These are phyloP conservation scores for Rapana venosa DNA, from an alignment of 2,888 invertebrate genomes.

Conservation along the genomic window DNA sequence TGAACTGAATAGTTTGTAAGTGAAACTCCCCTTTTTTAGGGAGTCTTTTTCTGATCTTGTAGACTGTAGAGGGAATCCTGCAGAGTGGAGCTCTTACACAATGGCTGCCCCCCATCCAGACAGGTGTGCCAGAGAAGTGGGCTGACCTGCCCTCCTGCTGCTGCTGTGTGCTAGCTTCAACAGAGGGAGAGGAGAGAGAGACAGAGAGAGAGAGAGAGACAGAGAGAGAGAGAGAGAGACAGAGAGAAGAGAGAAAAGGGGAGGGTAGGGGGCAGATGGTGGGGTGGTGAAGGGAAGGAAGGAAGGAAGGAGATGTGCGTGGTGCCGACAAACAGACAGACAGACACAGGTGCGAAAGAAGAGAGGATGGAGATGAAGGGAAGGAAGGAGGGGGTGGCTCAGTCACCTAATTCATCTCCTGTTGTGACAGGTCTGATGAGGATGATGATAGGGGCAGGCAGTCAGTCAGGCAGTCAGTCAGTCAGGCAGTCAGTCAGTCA, in stretches of 20 bases:
- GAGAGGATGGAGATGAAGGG: not conserved
- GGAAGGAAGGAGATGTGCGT: not conserved
- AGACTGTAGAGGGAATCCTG: too few species aligned
- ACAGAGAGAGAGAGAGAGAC: slow-evolving; percentile 18
- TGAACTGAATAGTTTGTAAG: too few species aligned
- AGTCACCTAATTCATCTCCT: not conserved
- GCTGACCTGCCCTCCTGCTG: not conserved
- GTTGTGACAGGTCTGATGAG: too few species aligned
- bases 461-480: slow-evolving; percentile 45
- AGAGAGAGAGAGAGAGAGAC: too few species aligned
- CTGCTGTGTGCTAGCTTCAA: too few species aligned
- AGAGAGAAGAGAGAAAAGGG: not conserved
- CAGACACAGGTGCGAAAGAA: too few species aligned
- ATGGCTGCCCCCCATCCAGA: too few species aligned
- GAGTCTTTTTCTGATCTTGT: too few species aligned
- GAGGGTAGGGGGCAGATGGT: not conserved
- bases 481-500: slow-evolving; percentile 51
- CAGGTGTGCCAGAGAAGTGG: not conserved
- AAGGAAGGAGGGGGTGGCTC: too few species aligned
- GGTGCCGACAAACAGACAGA: too few species aligned
- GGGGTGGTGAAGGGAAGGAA: not conserved
- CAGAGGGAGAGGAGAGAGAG: not conserved
- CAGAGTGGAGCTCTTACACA: too few species aligned
- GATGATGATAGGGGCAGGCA: slow-evolving; percentile 22
- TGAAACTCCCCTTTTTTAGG: too few species aligned